phyloP scores from a whole-genome alignment of 2,113 vertebrate genomes.

The Prinia subflava region DNA sequence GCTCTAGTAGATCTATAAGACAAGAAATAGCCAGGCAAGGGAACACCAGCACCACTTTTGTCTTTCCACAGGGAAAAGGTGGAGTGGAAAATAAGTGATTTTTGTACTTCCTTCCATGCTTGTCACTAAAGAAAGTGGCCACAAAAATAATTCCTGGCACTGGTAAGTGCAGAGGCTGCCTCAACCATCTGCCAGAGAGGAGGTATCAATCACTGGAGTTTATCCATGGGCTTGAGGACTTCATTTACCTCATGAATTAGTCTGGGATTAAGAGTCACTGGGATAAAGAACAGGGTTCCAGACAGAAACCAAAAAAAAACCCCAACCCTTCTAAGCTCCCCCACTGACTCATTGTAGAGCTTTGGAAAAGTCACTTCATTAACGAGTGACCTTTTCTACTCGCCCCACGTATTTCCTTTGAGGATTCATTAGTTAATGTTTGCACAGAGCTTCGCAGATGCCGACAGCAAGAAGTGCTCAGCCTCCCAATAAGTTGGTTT shows the following conservation, averaged over 20 bases:
- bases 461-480: slow-evolving; percentile 19
- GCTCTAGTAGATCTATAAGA: background rate
- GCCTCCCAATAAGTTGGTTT: slow-evolving; percentile 44
- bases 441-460: background rate
- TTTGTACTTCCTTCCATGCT: background rate
- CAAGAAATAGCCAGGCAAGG: background rate
- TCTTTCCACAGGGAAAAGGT: background rate
- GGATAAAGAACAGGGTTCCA: background rate
- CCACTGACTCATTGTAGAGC: background rate
- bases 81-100: background rate
- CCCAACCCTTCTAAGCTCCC: background rate
- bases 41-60: background rate
- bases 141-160: background rate
- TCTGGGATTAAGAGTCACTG: background rate
- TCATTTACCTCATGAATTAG: background rate
- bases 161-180: background rate
- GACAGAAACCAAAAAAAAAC: background rate
- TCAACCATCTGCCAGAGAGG: background rate
- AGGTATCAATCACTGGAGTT: background rate
- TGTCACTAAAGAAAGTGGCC: background rate
- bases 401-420: background rate
- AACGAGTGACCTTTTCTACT: slow-evolving; percentile 27
- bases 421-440: slow-evolving; percentile 60
- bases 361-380: slow-evolving; percentile 52
- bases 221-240: background rate